A percentile compares a stretch with the other conserved stretches of the same genome.
Evolutionary conservation across 2,113 vertebrate genomes (phyloP).

Genomic region (Sphaerodactylus townsendi): DNA sequence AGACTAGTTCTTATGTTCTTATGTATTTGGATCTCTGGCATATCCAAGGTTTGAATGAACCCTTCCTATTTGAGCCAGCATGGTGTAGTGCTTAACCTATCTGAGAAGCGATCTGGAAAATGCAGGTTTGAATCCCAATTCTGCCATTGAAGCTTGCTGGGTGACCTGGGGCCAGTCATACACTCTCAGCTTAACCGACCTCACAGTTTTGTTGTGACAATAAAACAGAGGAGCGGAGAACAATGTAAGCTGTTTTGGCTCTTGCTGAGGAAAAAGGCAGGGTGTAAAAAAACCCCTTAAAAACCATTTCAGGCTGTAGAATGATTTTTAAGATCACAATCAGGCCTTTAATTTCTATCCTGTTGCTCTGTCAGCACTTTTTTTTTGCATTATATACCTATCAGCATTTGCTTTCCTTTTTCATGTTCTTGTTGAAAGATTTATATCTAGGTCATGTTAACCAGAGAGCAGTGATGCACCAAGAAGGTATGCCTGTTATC

Average conservation of each 20-base stretch:
- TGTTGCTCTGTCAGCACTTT: background rate
- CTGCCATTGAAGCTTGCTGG: too few species aligned
- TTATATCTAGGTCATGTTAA: constrained; percentile 19
- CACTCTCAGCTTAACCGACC: too few species aligned
- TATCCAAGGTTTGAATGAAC: too few species aligned
- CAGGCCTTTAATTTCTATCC: background rate
- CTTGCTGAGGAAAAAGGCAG: too few species aligned
- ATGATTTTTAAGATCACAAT: constrained; percentile 1
- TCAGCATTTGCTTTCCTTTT: background rate
- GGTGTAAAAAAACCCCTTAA: background rate
- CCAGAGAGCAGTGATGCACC: background rate
- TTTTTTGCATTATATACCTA: background rate
- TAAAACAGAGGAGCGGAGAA: too few species aligned
- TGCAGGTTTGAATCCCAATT: too few species aligned
- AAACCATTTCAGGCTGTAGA: background rate
- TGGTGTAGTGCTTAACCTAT: too few species aligned
- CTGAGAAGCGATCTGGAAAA: too few species aligned
- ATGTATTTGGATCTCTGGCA: background rate
- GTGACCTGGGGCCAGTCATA: too few species aligned
- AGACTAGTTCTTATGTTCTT: too few species aligned
- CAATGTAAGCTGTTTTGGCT: too few species aligned
- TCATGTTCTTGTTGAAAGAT: background rate
- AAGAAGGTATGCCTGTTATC: background rate
- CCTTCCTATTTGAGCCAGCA: background rate
- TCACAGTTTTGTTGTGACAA: too few species aligned